Evolutionary conservation across 2,113 vertebrate species (phyloP).

Genomic region (Sterna hirundo): DNA sequence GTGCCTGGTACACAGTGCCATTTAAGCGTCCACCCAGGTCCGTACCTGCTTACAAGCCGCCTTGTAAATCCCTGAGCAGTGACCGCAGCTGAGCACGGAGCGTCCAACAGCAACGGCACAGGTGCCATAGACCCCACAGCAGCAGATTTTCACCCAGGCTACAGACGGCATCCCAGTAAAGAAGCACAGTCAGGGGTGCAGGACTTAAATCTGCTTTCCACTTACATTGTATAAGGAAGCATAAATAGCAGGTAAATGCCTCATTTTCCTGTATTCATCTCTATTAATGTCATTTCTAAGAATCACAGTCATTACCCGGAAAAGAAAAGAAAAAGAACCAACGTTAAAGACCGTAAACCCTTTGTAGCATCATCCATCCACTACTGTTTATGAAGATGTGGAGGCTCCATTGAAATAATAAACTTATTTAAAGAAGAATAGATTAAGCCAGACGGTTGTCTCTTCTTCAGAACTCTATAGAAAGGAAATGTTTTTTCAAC

Average conservation of each 20-base stretch:
- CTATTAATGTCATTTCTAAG: background rate
- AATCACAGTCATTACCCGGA: background rate
- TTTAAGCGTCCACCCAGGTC: background rate
- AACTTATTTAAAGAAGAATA: background rate
- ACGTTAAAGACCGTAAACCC: background rate
- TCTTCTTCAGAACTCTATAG: background rate
- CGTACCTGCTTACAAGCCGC: background rate
- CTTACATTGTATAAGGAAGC: background rate
- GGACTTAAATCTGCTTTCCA: background rate
- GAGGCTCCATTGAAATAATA: background rate
- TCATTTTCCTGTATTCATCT: background rate
- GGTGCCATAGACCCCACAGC: no score
- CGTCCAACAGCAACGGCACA: rapidly evolving
- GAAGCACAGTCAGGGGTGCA: background rate
- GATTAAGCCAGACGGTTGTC: background rate
- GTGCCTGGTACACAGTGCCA: background rate
- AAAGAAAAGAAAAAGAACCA: background rate
- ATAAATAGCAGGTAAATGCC: background rate
- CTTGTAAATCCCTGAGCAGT: background rate
- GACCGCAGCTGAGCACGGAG: background rate
- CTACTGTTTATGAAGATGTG: background rate
- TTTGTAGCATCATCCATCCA: background rate
- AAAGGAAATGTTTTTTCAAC: background rate
- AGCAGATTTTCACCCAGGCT: background rate
- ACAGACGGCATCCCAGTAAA: background rate